Evolutionary conservation across 2,888 invertebrate genomes (phyloP).

Genomic region (Volucella inflata): DNA sequence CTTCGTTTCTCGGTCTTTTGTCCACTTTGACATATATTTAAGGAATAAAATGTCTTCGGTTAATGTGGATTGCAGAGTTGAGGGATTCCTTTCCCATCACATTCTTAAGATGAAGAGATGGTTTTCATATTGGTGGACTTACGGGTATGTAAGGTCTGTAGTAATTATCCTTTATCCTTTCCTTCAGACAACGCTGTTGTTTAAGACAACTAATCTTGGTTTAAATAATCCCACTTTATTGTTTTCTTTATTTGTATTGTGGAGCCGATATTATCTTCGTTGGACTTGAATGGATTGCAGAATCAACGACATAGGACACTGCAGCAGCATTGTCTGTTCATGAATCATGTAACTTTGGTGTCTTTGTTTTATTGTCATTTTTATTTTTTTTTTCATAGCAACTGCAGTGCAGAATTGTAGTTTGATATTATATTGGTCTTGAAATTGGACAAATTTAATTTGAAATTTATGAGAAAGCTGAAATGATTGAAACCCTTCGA

Average conservation of each 20-base stretch:
- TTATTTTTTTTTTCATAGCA: too few species aligned
- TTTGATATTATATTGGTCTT: too few species aligned
- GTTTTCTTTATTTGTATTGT: constrained; percentile 3
- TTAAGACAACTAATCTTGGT: constrained; percentile 40
- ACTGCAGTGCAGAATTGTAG: too few species aligned
- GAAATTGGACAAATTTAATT: too few species aligned
- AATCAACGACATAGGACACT: neutral
- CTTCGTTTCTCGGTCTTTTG: constrained; percentile 58
- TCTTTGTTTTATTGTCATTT: neutral
- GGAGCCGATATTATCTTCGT: constrained; percentile 30
- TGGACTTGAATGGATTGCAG: constrained; percentile 8
- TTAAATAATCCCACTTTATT: constrained; percentile 4
- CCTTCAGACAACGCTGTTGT: constrained; percentile 7
- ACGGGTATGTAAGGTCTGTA: constrained; percentile 60
- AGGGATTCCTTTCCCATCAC: neutral
- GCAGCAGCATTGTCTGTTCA: neutral
- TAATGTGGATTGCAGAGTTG: constrained; percentile 42
- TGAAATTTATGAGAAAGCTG: too few species aligned
- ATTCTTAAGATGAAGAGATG: constrained; percentile 18
- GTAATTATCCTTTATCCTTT: constrained; percentile 50
- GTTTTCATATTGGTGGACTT: constrained; percentile 15
- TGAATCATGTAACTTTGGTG: constrained; percentile 18
- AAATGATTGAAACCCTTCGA: too few species aligned
- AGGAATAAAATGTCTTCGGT: constrained; percentile 41
- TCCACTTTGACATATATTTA: constrained; percentile 57